Conservation (phyloP, 2,888 invertebrate species). For the Xiphydria camelus region DNA sequence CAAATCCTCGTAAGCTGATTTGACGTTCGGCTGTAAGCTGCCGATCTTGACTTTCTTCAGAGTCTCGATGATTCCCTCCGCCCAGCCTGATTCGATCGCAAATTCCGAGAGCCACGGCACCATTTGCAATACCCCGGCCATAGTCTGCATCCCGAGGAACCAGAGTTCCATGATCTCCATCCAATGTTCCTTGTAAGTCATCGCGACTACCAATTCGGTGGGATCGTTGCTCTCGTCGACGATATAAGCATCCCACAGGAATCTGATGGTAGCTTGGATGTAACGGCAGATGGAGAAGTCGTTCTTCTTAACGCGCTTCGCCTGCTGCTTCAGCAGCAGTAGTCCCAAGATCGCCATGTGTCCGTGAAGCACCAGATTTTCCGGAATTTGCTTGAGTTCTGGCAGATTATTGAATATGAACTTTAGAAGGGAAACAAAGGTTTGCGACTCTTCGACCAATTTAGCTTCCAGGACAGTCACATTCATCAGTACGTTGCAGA, state of each 20-base stretch:
- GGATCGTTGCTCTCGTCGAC: conserved; percentile 87
- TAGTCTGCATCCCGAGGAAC: conserved; percentile 93
- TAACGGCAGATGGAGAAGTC: conserved; percentile 88
- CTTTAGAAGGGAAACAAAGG: conserved; percentile 80
- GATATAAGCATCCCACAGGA: conserved; percentile 90
- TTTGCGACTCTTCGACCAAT: conserved; percentile 75
- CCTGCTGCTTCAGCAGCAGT: conserved; percentile 80
- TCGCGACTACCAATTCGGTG: conserved; percentile 78
- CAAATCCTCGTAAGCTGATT: conserved; percentile 89
- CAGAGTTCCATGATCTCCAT: conserved; percentile 87
- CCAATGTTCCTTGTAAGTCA: conserved; percentile 87
- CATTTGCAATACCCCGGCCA: conserved; percentile 78
- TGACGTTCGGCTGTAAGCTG: conserved; percentile 79
- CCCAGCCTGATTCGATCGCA: conserved; percentile 93
- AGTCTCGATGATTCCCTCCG: conserved; percentile 82
- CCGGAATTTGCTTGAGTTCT: conserved; percentile 79
- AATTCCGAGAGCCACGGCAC: conserved; percentile 91
- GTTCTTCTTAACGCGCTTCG: conserved; percentile 81
- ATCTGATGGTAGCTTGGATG: conserved; percentile 85
- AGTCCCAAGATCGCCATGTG: conserved; percentile 83
- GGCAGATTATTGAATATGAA: conserved; percentile 85
- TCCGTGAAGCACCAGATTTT: conserved; percentile 83
- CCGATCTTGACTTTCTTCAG: conserved; percentile 82
- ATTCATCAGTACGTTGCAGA: conserved; percentile 92
- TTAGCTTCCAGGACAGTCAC: conserved; percentile 86